Percentiles rank a stretch among this genome's conserved stretches.
phyloP scores from a whole-genome alignment of 1,140 invertebrate genomes.

The Trichonephila clavipes region DNA sequence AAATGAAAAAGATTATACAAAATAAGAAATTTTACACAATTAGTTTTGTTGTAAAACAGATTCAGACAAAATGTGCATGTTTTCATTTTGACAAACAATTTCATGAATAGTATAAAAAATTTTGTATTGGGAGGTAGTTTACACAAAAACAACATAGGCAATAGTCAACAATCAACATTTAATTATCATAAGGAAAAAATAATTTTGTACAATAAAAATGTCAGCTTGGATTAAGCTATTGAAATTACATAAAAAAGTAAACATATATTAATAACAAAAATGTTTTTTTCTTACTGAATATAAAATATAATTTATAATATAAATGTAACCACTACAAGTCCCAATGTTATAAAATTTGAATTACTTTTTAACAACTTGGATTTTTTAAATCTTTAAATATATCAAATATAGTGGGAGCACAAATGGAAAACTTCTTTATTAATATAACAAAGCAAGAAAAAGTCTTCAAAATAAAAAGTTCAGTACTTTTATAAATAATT shows the following conservation, averaged over 20 bases:
- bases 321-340: neutral
- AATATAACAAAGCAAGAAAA: neutral
- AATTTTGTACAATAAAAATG: slow-evolving; percentile 32
- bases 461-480: neutral
- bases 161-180: slow-evolving; percentile 57
- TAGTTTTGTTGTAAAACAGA: too few species aligned
- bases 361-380: neutral
- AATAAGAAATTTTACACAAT: too few species aligned
- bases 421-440: neutral
- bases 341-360: slow-evolving; percentile 9
- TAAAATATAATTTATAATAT: neutral
- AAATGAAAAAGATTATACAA: too few species aligned
- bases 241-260: neutral
- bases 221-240: neutral
- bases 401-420: neutral
- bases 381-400: neutral
- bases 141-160: neutral
- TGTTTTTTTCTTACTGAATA: neutral
- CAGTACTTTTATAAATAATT: neutral
- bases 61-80: too few species aligned
- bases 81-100: too few species aligned
- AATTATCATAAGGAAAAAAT: slow-evolving; percentile 45
- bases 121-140: too few species aligned
- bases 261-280: slow-evolving; percentile 3
- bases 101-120: too few species aligned